Base-by-base conservation (phyloP, 1,140 invertebrate species). In the Eumaeus atala region DNA sequence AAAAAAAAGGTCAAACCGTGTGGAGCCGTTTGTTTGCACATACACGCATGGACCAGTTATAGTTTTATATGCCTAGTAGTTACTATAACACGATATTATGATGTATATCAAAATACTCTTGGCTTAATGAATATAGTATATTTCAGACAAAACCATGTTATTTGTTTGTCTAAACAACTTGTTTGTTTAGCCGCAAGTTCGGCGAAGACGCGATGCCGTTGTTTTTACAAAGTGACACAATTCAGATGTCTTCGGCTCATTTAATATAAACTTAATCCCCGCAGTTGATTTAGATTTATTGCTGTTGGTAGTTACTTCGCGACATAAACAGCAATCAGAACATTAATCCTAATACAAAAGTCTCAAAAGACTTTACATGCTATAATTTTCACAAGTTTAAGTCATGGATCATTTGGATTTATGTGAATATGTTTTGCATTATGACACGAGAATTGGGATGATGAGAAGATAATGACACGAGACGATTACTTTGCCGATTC, bases 381-480 rank as follows among this genome's bases (percentile, higher is more conserved):
- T 56, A 58, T 62, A 68, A 58, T 70, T 70, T 67, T 68, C 62
- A 70, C 64, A 59, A 65, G 64, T 66, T 57, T 55, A 63, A 68
- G 68, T 66, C 62, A 60, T 58, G 58, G 69, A 64, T 28, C 6
- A 28, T 28, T 28, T 28, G 21, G 6, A 28, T 28, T 3, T 28
- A 6, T 28, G 21, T 28, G 21, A 6, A 28, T 28, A 28, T 28
- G 2, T 28, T 28, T 28, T 28, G n/a, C n/a, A n/a, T n/a, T n/a
- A n/a, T n/a, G n/a, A n/a, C n/a, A n/a, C n/a, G n/a, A n/a, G n/a
- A n/a, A n/a, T n/a, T n/a, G n/a, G n/a, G n/a, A n/a, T n/a, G n/a
- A n/a, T n/a, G n/a, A n/a, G n/a, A n/a, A n/a, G n/a, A n/a, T n/a
- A n/a, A n/a, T n/a, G n/a, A n/a, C n/a, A n/a, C n/a, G n/a, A n/a